Base-by-base conservation (phyloP, 2,888 invertebrate species). In the Didymodactylos carnosus region DNA sequence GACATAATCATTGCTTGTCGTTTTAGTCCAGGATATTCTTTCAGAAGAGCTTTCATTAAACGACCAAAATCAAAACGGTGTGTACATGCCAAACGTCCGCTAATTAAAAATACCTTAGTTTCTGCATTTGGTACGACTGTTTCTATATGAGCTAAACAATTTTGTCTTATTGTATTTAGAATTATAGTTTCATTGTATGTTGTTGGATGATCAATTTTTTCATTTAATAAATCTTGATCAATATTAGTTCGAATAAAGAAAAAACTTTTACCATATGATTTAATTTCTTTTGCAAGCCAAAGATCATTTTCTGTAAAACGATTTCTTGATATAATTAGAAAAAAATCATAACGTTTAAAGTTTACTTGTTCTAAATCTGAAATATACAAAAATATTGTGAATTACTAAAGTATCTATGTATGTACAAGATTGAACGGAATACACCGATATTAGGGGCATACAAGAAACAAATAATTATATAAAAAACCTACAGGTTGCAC, bases 241-340 rank as follows among this genome's bases (percentile, higher is more conserved):
- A 76, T 74, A 70, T 72, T 71, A 19, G 76, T 76, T 7, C 76
- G 53, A 62, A 62, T 35, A 19, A 62, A 62, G 19, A 62, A 62
- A 29, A 62, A n/a, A 19, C 19, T 62, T 35, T 62, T 62, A 35
- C 6, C 16, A 62, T 35, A 62, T 19, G 27, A 27, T 29, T 35
- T 27, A 19, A 62, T 35, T 35, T 35, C 35, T 35, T 62, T 35
- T 35, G 29, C 35, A 19, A 76, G 25, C 75, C 76, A 25, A n/a
- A 71, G 14, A 51, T 77, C 77, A 62, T 75, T 70, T 13, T 71
- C 73, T 14, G 75, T 76, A 51, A 77, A 77, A 43, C 77, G 39
- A 13, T 23, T 43, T 19, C 49, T 29, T 2, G 76, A 72, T 25
- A 77, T 71, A n/a, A 77, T 51, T 19, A 77, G 71, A 71, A 77